Evolutionary conservation across 2,888 invertebrate genomes (phyloP), one percentile per base, ranked within the genome.

Genomic region (Caenorhabditis sp.): DNA sequence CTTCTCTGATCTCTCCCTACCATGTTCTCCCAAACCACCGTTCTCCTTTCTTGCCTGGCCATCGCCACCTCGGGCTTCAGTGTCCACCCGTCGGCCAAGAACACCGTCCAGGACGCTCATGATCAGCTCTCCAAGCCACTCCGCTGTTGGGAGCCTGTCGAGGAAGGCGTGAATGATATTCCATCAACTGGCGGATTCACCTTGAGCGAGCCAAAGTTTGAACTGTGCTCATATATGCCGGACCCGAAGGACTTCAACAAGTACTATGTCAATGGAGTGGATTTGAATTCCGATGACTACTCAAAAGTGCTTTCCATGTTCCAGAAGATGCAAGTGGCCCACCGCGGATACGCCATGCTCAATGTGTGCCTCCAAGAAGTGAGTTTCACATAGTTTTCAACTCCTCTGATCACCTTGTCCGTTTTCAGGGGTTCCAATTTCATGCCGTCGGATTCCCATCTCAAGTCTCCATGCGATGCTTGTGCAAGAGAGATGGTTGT

Each of bases 361-460:
- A 84, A 87, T 16, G 82, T 89, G 24, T 90, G 90, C 59, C 76
- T 90, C 10, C 85, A 85, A 44, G 90, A 90, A 86, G 89, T 86
- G 19, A 41, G 16, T 2, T 16, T 19, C 16, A 8, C 3, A n/a
- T 1, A 4, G 7, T 19, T 7, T 7, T 7, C 26, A 12, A 14
- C 14, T 24, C 12, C 19, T 12, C 38, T 38, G 22, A 61, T 14
- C 12, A 38, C 66, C 16, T 26, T 12, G 2, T 14, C 7, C n/a
- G 5, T 22, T 66, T 51, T 26, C 63, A 68, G 66, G 68, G 24
- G 16, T 76, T 63, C 66, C 44, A 51, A 38, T 72, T 84, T 86
- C 64, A 5, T 70, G 31, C 70, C 56, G 47, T 80, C 85, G 66
- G 68, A 24, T 35, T 70, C 26, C 41, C 84, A 76, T 26, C 83